These are phyloP conservation scores for Popillia japonica DNA, from an alignment of 1,140 invertebrate genomes.

Conservation along the genomic window DNA sequence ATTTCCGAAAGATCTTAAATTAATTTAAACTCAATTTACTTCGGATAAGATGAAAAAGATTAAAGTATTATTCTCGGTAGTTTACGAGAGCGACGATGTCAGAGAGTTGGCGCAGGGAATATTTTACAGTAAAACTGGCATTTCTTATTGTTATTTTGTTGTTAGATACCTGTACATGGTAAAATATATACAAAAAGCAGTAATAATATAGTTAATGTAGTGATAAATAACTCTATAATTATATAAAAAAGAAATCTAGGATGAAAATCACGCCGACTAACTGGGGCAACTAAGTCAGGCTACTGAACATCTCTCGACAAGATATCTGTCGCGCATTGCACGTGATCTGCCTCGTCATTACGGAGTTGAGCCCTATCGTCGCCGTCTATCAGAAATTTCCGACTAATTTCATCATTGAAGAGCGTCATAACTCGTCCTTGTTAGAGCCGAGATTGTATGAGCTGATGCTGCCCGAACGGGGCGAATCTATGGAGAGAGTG, in stretches of 20 bases:
- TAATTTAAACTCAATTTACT: too few relatives aligned
- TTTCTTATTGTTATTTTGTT: too few relatives aligned
- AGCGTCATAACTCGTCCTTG: conserved; percentile 28
- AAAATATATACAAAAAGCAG: too few relatives aligned
- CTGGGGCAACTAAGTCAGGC: neutral
- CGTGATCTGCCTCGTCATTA: conserved; percentile 28
- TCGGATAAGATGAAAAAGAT: too few relatives aligned
- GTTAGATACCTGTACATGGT: too few relatives aligned
- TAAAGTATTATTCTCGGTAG: too few relatives aligned
- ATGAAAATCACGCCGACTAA: neutral
- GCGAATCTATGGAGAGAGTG: neutral
- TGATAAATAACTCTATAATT: too few relatives aligned
- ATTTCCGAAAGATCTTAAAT: neutral
- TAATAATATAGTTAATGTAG: too few relatives aligned
- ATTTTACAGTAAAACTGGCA: too few relatives aligned
- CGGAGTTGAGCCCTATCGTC: conserved; percentile 12
- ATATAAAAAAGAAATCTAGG: too few relatives aligned
- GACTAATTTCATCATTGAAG: conserved; percentile 35
- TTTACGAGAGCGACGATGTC: too few relatives aligned
- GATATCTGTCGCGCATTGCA: conserved; percentile 19
- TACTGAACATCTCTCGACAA: neutral
- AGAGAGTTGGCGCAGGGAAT: too few relatives aligned
- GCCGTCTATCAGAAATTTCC: conserved; percentile 31
- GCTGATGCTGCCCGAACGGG: neutral
- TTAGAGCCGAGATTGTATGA: neutral